Evolutionary conservation across 2,113 vertebrate species (phyloP).

Genomic region (Phoxinus phoxinus): DNA sequence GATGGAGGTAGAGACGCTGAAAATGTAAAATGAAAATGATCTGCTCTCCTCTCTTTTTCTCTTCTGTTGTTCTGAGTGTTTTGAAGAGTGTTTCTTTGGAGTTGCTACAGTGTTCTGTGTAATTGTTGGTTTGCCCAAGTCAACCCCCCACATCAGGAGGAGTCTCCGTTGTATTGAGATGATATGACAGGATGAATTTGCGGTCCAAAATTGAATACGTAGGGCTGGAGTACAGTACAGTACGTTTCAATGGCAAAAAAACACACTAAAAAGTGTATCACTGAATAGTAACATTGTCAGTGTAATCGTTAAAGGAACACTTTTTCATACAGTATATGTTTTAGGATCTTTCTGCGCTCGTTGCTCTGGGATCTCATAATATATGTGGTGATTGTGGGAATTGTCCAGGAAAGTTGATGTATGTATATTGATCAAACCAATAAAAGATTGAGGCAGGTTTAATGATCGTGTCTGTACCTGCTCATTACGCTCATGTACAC

Average conservation of each 20-base stretch:
- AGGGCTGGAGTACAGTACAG: too few species aligned
- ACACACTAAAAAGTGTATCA: background rate
- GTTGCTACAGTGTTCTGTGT: too few species aligned
- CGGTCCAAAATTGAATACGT: background rate
- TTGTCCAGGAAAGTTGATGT: background rate
- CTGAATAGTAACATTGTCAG: background rate
- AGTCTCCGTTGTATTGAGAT: background rate
- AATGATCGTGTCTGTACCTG: background rate
- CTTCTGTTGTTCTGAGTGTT: too few species aligned
- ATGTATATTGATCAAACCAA: background rate
- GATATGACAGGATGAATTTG: background rate
- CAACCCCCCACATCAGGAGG: too few species aligned
- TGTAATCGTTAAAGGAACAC: background rate
- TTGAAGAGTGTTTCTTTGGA: too few species aligned
- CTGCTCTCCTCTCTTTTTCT: background rate
- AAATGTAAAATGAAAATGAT: background rate
- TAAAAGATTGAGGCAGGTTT: background rate
- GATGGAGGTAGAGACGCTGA: background rate
- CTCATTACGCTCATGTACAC: background rate
- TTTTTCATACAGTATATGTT: background rate
- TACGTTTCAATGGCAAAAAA: background rate
- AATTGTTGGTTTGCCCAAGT: too few species aligned
- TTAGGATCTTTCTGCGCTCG: background rate
- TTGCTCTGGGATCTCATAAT: constrained; percentile 11
- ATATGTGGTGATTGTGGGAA: background rate